These are phyloP conservation scores for Colinus virginianus DNA, from an alignment of 2,113 vertebrate genomes.

Conservation along the genomic window DNA sequence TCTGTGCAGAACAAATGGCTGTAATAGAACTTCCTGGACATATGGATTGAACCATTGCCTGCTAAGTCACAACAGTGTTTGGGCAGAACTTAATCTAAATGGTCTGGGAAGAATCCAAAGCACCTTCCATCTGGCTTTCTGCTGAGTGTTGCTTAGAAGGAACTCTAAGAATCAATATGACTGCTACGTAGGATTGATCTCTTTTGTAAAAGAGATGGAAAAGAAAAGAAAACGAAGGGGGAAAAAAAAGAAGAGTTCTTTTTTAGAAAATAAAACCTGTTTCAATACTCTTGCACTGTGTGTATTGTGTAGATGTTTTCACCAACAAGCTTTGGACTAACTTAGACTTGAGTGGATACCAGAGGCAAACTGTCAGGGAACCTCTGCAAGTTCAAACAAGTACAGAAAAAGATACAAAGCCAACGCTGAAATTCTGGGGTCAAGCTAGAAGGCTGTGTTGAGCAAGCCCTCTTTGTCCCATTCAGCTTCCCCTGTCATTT, in stretches of 20 bases:
- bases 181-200: background rate
- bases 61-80: background rate
- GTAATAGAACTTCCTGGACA: background rate
- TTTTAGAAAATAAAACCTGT: background rate
- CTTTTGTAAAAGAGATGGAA: background rate
- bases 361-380: background rate
- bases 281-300: background rate
- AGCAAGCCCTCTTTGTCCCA: background rate
- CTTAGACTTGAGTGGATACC: background rate
- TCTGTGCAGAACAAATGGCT: background rate
- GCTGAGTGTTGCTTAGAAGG: background rate
- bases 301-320: background rate
- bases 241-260: background rate
- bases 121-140: background rate
- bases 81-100: background rate
- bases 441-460: background rate
- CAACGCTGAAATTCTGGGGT: background rate
- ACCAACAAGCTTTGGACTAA: accelerated
- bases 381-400: background rate
- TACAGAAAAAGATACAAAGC: background rate
- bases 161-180: background rate
- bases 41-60: background rate
- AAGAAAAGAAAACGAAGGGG: background rate
- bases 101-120: background rate
- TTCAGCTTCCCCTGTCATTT: background rate